These are phyloP conservation scores for Hyles vespertilio DNA, from an alignment of 1,140 invertebrate genomes.

Conservation along the genomic window DNA sequence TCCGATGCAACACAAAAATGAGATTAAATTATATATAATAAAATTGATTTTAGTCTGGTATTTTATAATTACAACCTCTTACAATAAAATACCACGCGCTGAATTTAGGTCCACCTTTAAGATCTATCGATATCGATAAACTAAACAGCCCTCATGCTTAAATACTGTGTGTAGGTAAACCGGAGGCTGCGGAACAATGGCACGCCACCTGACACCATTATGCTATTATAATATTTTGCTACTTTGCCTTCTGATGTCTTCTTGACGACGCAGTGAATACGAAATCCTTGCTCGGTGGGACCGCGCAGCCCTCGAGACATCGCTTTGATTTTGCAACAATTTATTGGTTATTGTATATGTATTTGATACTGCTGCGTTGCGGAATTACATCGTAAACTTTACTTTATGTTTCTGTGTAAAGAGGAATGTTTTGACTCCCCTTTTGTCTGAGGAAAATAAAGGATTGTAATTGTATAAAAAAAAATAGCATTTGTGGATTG, in stretches of 20 bases:
- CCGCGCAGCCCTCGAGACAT: constrained; percentile 25
- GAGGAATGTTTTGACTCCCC: background rate
- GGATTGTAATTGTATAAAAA: too few relatives aligned
- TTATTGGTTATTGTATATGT: constrained; percentile 57
- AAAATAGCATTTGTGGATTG: too few relatives aligned
- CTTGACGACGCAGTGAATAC: constrained; percentile 72
- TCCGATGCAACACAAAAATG: too few relatives aligned
- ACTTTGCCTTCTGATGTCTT: constrained; percentile 60
- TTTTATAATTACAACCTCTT: too few relatives aligned
- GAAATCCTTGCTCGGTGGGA: constrained; percentile 31
- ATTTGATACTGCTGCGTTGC: constrained; percentile 34
- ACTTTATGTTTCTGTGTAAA: constrained; percentile 16
- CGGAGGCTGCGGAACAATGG: constrained; percentile 36
- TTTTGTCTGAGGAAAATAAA: too few relatives aligned
- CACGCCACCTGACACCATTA: constrained; percentile 72
- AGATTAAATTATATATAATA: too few relatives aligned
- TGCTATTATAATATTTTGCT: constrained; percentile 73
- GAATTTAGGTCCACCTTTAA: too few relatives aligned
- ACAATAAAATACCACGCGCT: too few relatives aligned
- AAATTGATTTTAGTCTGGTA: too few relatives aligned
- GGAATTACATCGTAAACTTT: constrained; percentile 26
- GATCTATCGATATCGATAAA: background rate
- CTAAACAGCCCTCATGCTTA: constrained; percentile 9
- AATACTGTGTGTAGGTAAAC: constrained; percentile 19
- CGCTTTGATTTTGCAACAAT: constrained; percentile 49